phyloP scores from a whole-genome alignment of 1,140 invertebrate genomes.

The Lordiphosa stackelbergi region DNA sequence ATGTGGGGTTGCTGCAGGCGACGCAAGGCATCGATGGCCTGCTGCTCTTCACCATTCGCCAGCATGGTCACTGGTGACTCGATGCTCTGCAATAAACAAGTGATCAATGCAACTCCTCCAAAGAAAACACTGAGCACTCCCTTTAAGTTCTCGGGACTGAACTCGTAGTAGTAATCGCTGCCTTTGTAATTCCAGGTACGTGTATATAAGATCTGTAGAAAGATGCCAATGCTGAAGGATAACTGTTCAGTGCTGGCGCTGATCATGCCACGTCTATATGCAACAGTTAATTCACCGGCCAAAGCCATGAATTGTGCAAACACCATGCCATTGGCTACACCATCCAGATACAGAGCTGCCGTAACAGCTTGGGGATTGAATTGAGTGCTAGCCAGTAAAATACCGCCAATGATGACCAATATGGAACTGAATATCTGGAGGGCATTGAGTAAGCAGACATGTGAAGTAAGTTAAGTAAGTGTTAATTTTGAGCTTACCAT shows the following conservation, averaged over 20 bases:
- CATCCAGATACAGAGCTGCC: constrained; percentile 46
- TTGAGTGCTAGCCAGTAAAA: constrained; percentile 21
- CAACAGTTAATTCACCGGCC: constrained; percentile 34
- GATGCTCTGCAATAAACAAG: constrained; percentile 17
- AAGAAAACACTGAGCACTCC: constrained; percentile 34
- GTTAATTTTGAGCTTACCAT: too few species aligned
- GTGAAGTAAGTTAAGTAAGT: too few species aligned
- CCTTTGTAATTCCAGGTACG: constrained; percentile 16
- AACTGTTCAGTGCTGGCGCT: constrained; percentile 28
- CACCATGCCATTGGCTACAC: constrained; percentile 46
- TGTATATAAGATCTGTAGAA: constrained; percentile 37
- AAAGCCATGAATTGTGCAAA: constrained; percentile 53
- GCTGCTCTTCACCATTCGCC: constrained; percentile 40
- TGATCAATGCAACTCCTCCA: constrained; percentile 23
- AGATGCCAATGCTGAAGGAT: constrained; percentile 15
- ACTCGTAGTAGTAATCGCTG: neutral
- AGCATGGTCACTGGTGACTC: constrained; percentile 52
- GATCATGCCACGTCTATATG: constrained; percentile 25
- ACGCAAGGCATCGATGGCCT: constrained; percentile 43
- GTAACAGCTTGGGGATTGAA: constrained; percentile 5
- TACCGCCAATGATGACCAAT: constrained; percentile 23
- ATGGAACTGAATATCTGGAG: too few species aligned
- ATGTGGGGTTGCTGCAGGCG: constrained; percentile 38
- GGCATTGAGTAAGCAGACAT: too few species aligned
- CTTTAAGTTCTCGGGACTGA: constrained; percentile 41